Evolutionary conservation across 92 coral and sea anemone genomes (phyloP).

Genomic region (Epizoanthus illoricatus): DNA sequence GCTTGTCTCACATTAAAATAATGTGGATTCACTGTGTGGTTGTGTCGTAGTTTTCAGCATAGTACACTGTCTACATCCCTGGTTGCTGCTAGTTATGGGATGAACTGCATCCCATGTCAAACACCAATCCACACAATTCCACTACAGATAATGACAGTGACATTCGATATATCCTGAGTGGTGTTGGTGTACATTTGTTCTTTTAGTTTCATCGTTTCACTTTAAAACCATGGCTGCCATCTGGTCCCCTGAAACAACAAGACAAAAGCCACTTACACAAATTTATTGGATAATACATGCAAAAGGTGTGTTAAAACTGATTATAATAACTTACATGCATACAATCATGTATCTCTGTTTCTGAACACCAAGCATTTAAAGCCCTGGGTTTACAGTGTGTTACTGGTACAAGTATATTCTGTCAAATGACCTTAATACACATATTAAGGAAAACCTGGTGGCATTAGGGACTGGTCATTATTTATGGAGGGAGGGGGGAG

Average conservation of each 20-base stretch:
- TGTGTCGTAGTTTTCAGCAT: not conserved
- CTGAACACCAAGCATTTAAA: too few species aligned
- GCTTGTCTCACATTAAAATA: not conserved
- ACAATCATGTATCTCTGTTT: too few species aligned
- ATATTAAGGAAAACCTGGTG: too few species aligned
- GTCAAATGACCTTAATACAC: too few species aligned
- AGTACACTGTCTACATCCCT: not conserved
- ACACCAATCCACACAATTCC: not conserved
- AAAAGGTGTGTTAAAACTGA: not conserved
- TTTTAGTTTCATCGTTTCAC: constrained; percentile 36
- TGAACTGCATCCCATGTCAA: not conserved
- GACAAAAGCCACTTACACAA: not conserved
- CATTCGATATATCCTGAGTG: not conserved
- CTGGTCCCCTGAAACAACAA: constrained; percentile 52
- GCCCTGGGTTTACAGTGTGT: too few species aligned
- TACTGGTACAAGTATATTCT: too few species aligned
- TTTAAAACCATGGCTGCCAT: constrained; percentile 46
- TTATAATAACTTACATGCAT: not conserved
- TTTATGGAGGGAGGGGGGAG: too few species aligned
- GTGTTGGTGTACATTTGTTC: not conserved
- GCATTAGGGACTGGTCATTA: too few species aligned
- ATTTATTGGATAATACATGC: not conserved
- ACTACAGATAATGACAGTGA: not conserved
- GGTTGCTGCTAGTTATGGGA: not conserved
- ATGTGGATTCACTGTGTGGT: not conserved